phyloP scores from a whole-genome alignment of 2,113 vertebrate genomes.

The Halcyon senegalensis region DNA sequence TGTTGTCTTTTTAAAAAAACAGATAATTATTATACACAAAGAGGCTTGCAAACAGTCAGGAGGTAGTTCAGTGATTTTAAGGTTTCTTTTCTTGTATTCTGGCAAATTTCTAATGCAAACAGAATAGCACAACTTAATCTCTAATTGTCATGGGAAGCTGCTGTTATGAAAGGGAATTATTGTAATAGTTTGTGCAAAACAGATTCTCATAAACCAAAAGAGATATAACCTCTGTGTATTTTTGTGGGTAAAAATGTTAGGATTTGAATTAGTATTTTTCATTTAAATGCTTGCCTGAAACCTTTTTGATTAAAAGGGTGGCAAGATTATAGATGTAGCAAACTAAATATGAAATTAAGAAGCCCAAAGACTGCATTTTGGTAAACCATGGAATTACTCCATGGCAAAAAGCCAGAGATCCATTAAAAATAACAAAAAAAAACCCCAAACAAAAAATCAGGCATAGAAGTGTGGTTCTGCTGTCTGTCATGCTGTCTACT shows the following conservation, averaged over 20 bases:
- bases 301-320: conserved; percentile 30
- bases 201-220: not conserved
- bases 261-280: conserved; percentile 18
- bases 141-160: conserved; percentile 47
- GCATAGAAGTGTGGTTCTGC: conserved; percentile 68
- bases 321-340: conserved; percentile 22
- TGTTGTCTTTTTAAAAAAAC: not conserved
- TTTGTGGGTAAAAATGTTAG: not conserved
- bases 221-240: not conserved
- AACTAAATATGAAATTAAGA: conserved; percentile 67
- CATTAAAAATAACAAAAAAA: conserved; percentile 21
- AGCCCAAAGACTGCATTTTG: conserved; percentile 66
- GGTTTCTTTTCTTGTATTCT: conserved; percentile 30
- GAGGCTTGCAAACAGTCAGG: not conserved
- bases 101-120: conserved; percentile 50
- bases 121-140: not conserved
- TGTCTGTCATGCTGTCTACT: conserved; percentile 63
- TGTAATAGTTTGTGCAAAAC: not conserved
- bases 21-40: conserved; percentile 10
- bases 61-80: conserved; percentile 31
- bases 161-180: conserved; percentile 40
- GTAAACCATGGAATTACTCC: conserved; percentile 71
- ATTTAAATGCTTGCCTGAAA: conserved; percentile 14
- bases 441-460: not conserved
- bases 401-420: conserved; percentile 68